Evolutionary conservation across 1,140 invertebrate genomes (phyloP).

Genomic region (Drosophila virilis): DNA sequence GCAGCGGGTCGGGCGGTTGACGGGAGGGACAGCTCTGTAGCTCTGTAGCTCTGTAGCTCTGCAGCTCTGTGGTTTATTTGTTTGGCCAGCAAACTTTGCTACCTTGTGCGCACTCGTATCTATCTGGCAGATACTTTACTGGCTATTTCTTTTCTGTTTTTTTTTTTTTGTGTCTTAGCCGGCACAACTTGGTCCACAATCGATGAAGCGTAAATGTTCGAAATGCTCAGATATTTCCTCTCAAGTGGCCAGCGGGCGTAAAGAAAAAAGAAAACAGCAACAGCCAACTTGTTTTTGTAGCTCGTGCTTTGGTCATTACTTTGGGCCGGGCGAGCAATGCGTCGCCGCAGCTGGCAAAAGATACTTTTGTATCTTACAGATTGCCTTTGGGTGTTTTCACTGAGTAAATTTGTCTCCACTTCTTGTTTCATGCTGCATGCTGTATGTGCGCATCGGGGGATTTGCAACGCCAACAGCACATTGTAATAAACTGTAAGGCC

Average conservation of each 20-base stretch:
- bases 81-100: conserved; percentile 77
- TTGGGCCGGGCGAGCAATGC: conserved; percentile 46
- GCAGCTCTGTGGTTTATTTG: conserved; percentile 72
- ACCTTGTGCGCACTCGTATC: conserved; percentile 48
- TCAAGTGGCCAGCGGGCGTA: conserved; percentile 50
- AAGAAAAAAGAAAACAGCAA: conserved; percentile 44
- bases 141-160: conserved; percentile 16
- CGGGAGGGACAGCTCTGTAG: conserved; percentile 25
- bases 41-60: conserved; percentile 29
- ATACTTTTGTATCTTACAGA: conserved; percentile 76
- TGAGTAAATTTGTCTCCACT: conserved; percentile 44
- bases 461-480: conserved; percentile 22
- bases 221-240: conserved; percentile 68
- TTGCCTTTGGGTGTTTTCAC: conserved; percentile 72
- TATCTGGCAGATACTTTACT: conserved; percentile 55
- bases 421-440: conserved; percentile 11
- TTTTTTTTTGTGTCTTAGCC: conserved; percentile 8
- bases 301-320: conserved; percentile 78
- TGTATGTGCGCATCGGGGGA: conserved; percentile 21
- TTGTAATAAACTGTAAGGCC: conserved; percentile 39
- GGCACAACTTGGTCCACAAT: conserved; percentile 52
- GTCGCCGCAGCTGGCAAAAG: conserved; percentile 59
- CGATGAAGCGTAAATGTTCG: conserved; percentile 82
- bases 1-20: not conserved
- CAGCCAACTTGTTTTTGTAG: conserved; percentile 17